Conservation (phyloP, 2,888 invertebrate species). For the Lacanobia wlatinum region DNA sequence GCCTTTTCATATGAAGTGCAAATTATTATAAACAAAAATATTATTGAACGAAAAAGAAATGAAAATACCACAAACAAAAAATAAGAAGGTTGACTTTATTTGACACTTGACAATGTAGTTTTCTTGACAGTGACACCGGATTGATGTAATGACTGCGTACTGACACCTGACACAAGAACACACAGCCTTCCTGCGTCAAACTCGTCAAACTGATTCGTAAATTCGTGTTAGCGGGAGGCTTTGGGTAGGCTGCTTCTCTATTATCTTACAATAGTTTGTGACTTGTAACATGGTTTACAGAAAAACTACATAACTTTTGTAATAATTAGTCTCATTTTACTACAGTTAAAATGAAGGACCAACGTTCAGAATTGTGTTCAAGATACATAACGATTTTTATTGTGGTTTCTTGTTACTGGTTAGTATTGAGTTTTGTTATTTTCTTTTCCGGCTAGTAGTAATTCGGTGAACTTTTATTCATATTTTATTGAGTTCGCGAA, state of each 20-base stretch:
- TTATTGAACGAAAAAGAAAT: too few species aligned
- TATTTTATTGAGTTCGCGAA: not conserved
- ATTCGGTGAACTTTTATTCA: not conserved
- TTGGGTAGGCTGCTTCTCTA: not conserved
- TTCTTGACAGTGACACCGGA: not conserved
- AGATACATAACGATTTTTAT: constrained; percentile 94
- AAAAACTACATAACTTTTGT: constrained; percentile 1
- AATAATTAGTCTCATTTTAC: constrained; percentile 1
- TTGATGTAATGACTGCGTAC: not conserved
- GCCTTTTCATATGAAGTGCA: constrained; percentile 2
- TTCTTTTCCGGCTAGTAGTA: constrained; percentile 3
- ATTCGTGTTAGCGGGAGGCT: not conserved
- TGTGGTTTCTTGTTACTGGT: constrained; percentile 95
- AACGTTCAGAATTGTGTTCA: constrained; percentile 82
- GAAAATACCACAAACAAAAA: not conserved
- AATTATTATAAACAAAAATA: too few species aligned
- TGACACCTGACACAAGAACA: not conserved
- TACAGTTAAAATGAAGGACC: constrained; percentile 76
- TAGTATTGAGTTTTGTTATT: constrained; percentile 71
- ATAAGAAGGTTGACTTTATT: not conserved
- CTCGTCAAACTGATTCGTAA: not conserved
- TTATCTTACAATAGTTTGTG: constrained; percentile 15
- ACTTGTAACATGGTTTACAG: constrained; percentile 19
- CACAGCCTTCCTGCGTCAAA: not conserved
- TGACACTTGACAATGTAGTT: not conserved